Evolutionary conservation across 92 coral and sea anemone species (phyloP).

Genomic region (Phenganax subtilis): DNA sequence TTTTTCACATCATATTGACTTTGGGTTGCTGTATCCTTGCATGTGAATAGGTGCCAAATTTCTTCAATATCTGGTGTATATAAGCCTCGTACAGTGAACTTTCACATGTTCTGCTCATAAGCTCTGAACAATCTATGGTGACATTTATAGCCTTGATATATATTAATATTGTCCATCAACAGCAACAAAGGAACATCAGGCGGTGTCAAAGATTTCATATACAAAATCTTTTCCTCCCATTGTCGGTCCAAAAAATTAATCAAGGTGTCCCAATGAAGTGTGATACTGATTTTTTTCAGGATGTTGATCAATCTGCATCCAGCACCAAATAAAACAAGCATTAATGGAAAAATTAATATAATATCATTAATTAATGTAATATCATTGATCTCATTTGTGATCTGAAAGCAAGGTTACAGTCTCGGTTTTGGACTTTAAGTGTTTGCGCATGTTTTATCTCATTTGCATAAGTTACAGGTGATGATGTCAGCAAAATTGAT

Average conservation of each 20-base stretch:
- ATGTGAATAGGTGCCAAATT: slow-evolving; percentile 2
- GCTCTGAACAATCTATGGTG: slow-evolving; percentile 1
- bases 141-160: neutral
- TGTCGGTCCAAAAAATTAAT: slow-evolving; percentile 29
- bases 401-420: no score
- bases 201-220: neutral
- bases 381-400: no score
- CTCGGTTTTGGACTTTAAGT: no score
- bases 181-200: neutral
- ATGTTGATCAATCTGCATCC: slow-evolving; percentile 42
- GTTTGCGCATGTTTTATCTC: no score
- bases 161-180: neutral
- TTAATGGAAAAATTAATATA: slow-evolving; percentile 30
- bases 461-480: no score
- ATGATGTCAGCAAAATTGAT: no score
- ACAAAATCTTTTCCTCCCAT: slow-evolving; percentile 4
- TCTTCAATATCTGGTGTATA: slow-evolving; percentile 11
- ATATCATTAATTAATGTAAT: slow-evolving; percentile 19
- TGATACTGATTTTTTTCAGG: slow-evolving; percentile 40
- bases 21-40: slow-evolving; percentile 17
- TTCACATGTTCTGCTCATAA: neutral
- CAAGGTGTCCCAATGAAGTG: slow-evolving; percentile 43
- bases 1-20: slow-evolving; percentile 31
- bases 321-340: slow-evolving; percentile 44
- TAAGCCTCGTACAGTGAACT: neutral